Base-by-base conservation (phyloP, 2,888 invertebrate species). In the Perithous albicinctus region DNA sequence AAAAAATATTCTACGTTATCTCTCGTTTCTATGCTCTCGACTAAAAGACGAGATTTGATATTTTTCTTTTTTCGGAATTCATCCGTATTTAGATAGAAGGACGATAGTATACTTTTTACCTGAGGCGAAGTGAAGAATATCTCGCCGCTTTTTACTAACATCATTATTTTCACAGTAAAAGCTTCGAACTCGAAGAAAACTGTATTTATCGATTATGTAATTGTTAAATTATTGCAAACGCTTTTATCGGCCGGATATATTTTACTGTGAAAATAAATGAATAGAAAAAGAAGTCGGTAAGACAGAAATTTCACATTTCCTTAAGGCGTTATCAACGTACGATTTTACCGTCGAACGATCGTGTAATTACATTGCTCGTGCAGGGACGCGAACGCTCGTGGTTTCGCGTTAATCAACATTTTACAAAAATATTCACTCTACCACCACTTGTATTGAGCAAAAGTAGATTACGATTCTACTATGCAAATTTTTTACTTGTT, bases 381-480 rank as follows among this genome's bases (percentile, higher is more conserved):
- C 12, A 6, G 23, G 1, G 7, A 18, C 61, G 38, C 35, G 26
- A 1, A 26, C 54, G 18, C 18, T 23, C 41, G 23, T 20, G 12
- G 23, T 75, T 15, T 38, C 46, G 20, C 69, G 63, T 78, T 63
- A 23, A 56, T 70, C 26, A 51, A 64, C 63, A 51, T 82, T 66
- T 80, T 84, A 84, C 41, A 84, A 84, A 84, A 84, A 84, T 84
- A 84, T 82, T 83, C 48, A 74, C 63, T 82, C 70, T 73, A 46
- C 51, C 26, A 48, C 46, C 43, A 29, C 70, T 66, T 51, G 70
- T 38, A 72, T 79, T 73, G 77, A 82, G 77, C 73, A 70, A 75
- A 75, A 72, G 48, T 51, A 10, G 64, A 75, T 63, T 10, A 64
- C 26, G 23, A 74, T 43, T 48, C 23, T 56, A 63, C 75, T 56